These are phyloP conservation scores for Pipistrellus kuhlii DNA, from an alignment of 2,797 vertebrate genomes.

Conservation along the genomic window DNA sequence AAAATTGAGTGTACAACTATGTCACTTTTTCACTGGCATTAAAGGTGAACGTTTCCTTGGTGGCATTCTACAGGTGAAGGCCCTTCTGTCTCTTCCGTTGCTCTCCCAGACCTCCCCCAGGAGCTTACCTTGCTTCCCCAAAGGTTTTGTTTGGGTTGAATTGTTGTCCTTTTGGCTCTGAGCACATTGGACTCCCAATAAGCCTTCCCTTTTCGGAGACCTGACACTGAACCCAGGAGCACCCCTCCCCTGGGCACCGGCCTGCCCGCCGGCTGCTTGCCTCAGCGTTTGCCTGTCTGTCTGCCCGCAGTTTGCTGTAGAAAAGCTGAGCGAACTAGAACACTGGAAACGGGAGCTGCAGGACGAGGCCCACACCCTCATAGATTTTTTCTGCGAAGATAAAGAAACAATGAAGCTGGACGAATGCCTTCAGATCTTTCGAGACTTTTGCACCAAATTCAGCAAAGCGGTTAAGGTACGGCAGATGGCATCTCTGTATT, in stretches of 20 bases:
- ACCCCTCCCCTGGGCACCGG: rapidly evolving
- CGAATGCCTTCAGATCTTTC: slow-evolving; percentile 98
- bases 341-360: slow-evolving; percentile 91
- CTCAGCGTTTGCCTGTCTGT: neutral
- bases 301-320: slow-evolving; percentile 89
- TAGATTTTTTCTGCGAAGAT: slow-evolving; percentile 99
- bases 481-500: neutral
- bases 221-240: neutral
- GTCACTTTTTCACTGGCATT: neutral
- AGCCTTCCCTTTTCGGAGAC: neutral
- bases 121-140: neutral
- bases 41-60: neutral
- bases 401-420: slow-evolving; percentile 98
- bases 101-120: neutral
- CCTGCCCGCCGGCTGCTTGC: neutral
- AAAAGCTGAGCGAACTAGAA: slow-evolving; percentile 93
- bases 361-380: slow-evolving; percentile 93
- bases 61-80: neutral
- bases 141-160: neutral
- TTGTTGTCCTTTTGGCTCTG: neutral
- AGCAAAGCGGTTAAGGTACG: slow-evolving; percentile 97
- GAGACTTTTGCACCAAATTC: slow-evolving; percentile 97
- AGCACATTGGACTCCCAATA: neutral
- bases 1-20: neutral
- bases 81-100: neutral